A percentile compares a stretch with the other conserved stretches of the same genome.
These are phyloP conservation scores for Archips crataeganus DNA, from an alignment of 2,888 invertebrate species.

Conservation along the genomic window DNA sequence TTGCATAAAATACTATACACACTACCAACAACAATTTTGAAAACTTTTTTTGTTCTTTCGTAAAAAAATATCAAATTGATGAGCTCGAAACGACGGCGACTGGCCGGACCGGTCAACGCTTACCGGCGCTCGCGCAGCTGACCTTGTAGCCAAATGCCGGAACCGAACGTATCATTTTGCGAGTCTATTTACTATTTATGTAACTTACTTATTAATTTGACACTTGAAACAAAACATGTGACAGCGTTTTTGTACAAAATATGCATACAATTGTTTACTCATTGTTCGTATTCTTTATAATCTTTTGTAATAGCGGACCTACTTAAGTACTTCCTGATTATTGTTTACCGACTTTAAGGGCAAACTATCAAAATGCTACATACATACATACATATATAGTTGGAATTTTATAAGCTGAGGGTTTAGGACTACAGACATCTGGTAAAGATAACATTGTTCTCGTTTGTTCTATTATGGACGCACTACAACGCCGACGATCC, in stretches of 20 bases:
- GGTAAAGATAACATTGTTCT: too few relatives aligned
- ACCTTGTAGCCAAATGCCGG: slow-evolving; percentile 42
- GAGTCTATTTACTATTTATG: slow-evolving; percentile 13
- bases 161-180: slow-evolving; percentile 32
- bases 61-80: slow-evolving; percentile 3
- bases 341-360: background rate
- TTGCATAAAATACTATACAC: too few relatives aligned
- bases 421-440: too few relatives aligned
- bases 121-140: slow-evolving; percentile 19
- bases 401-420: too few relatives aligned
- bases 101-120: slow-evolving; percentile 33
- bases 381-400: too few relatives aligned
- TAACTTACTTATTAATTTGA: slow-evolving; percentile 18
- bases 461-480: too few relatives aligned
- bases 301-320: background rate
- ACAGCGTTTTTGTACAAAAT: background rate
- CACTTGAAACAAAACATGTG: background rate
- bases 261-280: slow-evolving; percentile 8
- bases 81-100: background rate
- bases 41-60: background rate
- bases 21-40: too few relatives aligned
- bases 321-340: background rate
- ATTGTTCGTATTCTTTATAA: background rate
- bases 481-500: too few relatives aligned
- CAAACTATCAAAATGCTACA: background rate